These are phyloP conservation scores for Aphidoletes aphidimyza DNA, from an alignment of 2,888 invertebrate genomes.

Conservation along the genomic window DNA sequence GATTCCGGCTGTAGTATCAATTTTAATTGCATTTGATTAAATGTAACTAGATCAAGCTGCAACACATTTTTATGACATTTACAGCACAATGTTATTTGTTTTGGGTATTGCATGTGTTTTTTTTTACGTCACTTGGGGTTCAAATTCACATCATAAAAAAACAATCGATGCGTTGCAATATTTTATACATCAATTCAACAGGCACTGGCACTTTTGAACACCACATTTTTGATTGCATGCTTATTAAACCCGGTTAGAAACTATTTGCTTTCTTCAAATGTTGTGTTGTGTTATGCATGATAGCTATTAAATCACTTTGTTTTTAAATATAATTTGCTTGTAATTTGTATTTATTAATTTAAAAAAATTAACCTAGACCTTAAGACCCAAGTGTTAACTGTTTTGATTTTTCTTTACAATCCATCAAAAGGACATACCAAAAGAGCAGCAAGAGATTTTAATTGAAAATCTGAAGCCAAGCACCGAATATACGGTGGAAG, in stretches of 20 bases:
- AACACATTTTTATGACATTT: neutral
- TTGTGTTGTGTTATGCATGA: neutral
- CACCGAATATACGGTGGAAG: slow-evolving; percentile 79
- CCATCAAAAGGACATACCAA: slow-evolving; percentile 76
- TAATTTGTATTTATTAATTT: too few species aligned
- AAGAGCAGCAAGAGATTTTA: slow-evolving; percentile 78
- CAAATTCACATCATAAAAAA: neutral
- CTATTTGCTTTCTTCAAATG: neutral
- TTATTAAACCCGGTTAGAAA: neutral
- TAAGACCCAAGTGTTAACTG: too few species aligned
- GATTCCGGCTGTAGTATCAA: neutral
- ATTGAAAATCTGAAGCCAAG: slow-evolving; percentile 78
- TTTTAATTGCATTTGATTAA: slow-evolving; percentile 43
- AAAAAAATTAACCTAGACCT: too few species aligned
- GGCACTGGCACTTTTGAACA: neutral
- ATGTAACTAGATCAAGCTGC: slow-evolving; percentile 38
- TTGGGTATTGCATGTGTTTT: neutral
- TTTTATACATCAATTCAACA: neutral
- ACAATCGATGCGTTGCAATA: neutral
- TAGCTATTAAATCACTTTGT: neutral
- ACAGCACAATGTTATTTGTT: neutral
- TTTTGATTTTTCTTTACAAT: neutral
- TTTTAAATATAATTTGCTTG: too few species aligned
- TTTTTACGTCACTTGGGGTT: neutral
- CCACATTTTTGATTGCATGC: too few species aligned